Conservation (phyloP, 2,797 vertebrate species). For the Margarornis squamiger region DNA sequence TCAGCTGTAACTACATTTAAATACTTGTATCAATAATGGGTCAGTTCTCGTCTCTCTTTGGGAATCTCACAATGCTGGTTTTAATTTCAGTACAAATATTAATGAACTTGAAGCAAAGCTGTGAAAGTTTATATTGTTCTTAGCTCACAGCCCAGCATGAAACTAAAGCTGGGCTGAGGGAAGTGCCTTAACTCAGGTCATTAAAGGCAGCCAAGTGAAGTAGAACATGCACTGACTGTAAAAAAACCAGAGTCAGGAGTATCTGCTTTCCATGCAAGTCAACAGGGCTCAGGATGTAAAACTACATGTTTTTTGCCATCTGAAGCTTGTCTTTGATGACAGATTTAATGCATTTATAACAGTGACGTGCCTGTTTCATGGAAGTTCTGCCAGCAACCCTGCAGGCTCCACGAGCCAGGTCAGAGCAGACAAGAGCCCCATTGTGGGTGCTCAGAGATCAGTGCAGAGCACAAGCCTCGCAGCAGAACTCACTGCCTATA, state of each 20-base stretch:
- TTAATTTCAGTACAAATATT: neutral
- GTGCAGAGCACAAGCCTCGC: neutral
- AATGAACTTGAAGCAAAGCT: neutral
- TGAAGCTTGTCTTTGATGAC: neutral
- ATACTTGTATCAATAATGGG: neutral
- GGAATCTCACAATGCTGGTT: neutral
- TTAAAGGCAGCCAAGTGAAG: neutral
- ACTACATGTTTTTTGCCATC: neutral
- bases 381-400: neutral
- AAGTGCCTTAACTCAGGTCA: neutral
- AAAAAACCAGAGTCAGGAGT: neutral
- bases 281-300: neutral
- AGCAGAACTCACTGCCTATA: neutral
- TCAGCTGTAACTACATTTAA: neutral
- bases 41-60: neutral
- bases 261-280: neutral
- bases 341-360: neutral
- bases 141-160: neutral
- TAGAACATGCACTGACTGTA: neutral
- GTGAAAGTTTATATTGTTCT: neutral
- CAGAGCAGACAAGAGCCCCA: neutral
- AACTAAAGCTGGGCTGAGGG: neutral
- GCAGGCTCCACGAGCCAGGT: neutral
- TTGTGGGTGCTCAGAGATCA: conserved; percentile 12
- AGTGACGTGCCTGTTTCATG: neutral